Base-by-base conservation (phyloP, 2,888 invertebrate species). In the Dilophus febrilis region DNA sequence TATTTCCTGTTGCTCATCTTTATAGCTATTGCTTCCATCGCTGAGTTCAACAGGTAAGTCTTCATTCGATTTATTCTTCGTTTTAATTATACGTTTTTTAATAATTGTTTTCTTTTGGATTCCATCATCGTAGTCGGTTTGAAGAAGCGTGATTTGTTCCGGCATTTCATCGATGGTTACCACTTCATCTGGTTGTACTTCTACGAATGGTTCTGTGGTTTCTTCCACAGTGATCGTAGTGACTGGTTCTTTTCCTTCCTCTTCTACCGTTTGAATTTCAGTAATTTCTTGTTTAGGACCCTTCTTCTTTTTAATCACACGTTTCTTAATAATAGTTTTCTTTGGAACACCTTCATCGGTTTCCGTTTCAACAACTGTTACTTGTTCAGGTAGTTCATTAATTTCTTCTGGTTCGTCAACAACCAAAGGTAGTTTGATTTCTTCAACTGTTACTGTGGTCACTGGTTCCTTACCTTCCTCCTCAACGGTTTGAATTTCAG, bases 291-390 rank as follows among this genome's bases (percentile, higher is more conserved):
- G 59, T 48, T 59, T 56, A 3, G 59, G 56, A 8, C 58, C 60
- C 33, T 55, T 54, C 11, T 57, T 58, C 38, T 61, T 63, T 43
- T 59, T 61, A 3, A 63, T 56, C 37, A 59, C 58, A 8, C 61
- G 57, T 44, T 61, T 65, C 11, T 59, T 65, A 16, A 55, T 57
- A 4, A 55, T 57, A 40, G 64, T 58, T 44, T 59, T 58, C 22
- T 57, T 57, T 5, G 55, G 51, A 29, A 61, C 57, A 28, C 64
- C 61, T 28, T 56, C 50, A 2, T 64, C 59, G 8, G 59, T 54
- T 11, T 55, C 56, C 37, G 59, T 54, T 17, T 56, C 58, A 42
- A 50, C 46, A 48, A 57, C 56, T 26, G 54, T 53, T 38, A 58
- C 44, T 17, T 45, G 41, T 2, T 35, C 38, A n/a, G 13, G 43